Evolutionary conservation across 2,888 invertebrate species (phyloP), one percentile per base, ranked within the genome.

Genomic region (Xestia rhomboidea): DNA sequence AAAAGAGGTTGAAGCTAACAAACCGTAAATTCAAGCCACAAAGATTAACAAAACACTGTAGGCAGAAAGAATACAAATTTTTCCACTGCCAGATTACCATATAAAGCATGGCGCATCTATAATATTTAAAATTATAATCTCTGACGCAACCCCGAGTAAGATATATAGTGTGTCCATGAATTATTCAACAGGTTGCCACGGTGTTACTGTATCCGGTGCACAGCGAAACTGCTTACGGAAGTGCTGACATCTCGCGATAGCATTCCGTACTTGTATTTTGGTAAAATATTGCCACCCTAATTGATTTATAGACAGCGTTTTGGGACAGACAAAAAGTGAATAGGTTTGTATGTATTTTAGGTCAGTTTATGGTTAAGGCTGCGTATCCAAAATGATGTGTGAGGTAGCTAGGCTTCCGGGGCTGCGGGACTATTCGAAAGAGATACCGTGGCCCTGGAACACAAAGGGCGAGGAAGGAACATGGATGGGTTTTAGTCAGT

Each of bases 151-250:
- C 76, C 70, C 21, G 46, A 76, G 73, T 74, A 85, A 85, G 85
- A 87, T 88, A 88, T 77, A 87, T 79, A 84, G 85, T 81, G 77
- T 88, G 84, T 80, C 82, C 79, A 89, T 90, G 87, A 89, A 90
- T 90, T 82, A 90, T 90, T 88, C 89, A 90, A 88, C 89, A 87
- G 88, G 87, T 90, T 84, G 79, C 70, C 72, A 73, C 84, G 51
- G 83, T 87, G 89, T 89, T 86, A 82, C 84, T 77, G 89, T 84
- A 86, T 90, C 90, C 90, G 87, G 83, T 85, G 68, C 72, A 80
- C 72, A 76, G 78, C 84, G 82, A 70, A 84, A 73, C 76, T 76
- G 84, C 82, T 80, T 76, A 71, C 87, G 89, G 89, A 86, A 82
- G 76, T 83, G 85, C 84, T 79, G 89, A 84, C 90, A 88, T 89